A percentile compares a stretch with the other conserved stretches of the same genome.
Evolutionary conservation across 2,888 invertebrate species (phyloP).

Genomic region (Trimorus sp.): DNA sequence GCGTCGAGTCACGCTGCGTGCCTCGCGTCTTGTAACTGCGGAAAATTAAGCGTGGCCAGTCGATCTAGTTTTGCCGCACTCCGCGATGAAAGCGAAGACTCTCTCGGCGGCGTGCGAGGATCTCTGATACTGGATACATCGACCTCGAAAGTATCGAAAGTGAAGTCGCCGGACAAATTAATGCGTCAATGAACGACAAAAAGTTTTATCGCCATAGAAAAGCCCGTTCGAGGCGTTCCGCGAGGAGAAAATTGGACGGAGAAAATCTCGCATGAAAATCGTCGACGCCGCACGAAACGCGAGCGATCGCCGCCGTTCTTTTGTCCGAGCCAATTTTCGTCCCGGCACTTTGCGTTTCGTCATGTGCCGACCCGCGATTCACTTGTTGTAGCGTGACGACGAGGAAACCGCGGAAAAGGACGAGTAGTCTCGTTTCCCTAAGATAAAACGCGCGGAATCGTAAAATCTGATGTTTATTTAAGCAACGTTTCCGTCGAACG

Average conservation of each 20-base stretch:
- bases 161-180: constrained; percentile 74
- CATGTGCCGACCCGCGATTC: neutral
- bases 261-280: constrained; percentile 49
- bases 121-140: constrained; percentile 74
- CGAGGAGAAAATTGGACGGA: constrained; percentile 58
- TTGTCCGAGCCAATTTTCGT: constrained; percentile 1
- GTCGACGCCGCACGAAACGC: constrained; percentile 8
- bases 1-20: constrained; percentile 41
- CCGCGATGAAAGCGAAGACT: constrained; percentile 79
- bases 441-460: too few species aligned
- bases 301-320: constrained; percentile 12
- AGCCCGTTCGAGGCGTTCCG: constrained; percentile 50
- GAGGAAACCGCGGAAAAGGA: too few species aligned
- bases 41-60: constrained; percentile 70
- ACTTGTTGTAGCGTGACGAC: neutral
- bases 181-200: constrained; percentile 61
- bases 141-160: constrained; percentile 81
- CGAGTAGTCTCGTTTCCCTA: too few species aligned
- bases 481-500: too few species aligned
- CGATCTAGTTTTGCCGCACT: constrained; percentile 76
- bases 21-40: constrained; percentile 49
- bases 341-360: constrained; percentile 2
- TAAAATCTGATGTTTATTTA: too few species aligned
- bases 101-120: constrained; percentile 74
- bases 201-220: constrained; percentile 62